Percentiles rank a stretch among this genome's conserved stretches.
phyloP scores from a whole-genome alignment of 2,888 invertebrate genomes.

The Melinaea menophilus region DNA sequence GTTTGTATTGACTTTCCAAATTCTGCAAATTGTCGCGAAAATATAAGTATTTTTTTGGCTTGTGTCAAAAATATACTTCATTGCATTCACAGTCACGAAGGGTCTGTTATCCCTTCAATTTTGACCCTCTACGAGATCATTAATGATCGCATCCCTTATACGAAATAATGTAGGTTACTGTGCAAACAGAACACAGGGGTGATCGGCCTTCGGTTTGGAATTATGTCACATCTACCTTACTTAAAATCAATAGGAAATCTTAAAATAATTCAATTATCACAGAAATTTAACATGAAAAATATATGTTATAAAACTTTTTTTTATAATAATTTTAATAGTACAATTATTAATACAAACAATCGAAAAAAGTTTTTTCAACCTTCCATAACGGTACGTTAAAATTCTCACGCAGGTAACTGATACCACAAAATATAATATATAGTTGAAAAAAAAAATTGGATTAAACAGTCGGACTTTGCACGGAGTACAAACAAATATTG shows the following conservation, averaged over 20 bases:
- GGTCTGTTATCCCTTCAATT: slow-evolving; percentile 60
- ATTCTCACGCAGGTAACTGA: too few species aligned
- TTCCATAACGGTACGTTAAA: too few species aligned
- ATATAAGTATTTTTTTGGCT: slow-evolving; percentile 41
- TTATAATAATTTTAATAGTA: too few species aligned
- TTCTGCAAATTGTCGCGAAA: slow-evolving; percentile 45
- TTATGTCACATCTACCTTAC: slow-evolving; percentile 20
- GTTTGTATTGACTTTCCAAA: slow-evolving; percentile 46
- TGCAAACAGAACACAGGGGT: slow-evolving; percentile 69
- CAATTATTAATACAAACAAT: too few species aligned
- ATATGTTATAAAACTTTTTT: too few species aligned
- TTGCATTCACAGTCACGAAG: slow-evolving; percentile 73
- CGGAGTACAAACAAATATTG: neutral
- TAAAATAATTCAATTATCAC: too few species aligned
- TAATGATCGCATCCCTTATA: slow-evolving; percentile 74
- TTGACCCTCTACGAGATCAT: slow-evolving; percentile 65
- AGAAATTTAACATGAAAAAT: too few species aligned
- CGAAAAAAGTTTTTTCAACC: too few species aligned
- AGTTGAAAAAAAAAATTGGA: too few species aligned
- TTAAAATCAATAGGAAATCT: too few species aligned
- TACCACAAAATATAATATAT: too few species aligned
- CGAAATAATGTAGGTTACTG: slow-evolving; percentile 75
- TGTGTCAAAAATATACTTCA: slow-evolving; percentile 48
- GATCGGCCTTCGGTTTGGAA: slow-evolving; percentile 48
- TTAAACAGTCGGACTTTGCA: too few species aligned